A percentile compares a stretch with the other conserved stretches of the same genome.
phyloP scores from a whole-genome alignment of 2,797 vertebrate genomes.

The Protonibea diacanthus region DNA sequence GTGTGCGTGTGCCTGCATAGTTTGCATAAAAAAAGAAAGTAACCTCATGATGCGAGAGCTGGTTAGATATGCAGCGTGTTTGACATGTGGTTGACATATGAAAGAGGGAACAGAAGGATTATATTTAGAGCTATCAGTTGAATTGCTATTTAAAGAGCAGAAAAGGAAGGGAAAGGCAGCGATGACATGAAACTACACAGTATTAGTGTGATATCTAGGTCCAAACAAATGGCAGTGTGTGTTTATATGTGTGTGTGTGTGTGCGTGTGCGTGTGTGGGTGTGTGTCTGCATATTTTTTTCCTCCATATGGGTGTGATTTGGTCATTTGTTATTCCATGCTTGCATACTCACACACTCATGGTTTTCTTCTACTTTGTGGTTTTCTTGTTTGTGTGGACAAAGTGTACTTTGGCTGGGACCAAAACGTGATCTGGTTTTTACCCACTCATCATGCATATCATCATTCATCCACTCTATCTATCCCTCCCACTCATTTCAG shows the following conservation, averaged over 20 bases:
- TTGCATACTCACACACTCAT: constrained; percentile 56
- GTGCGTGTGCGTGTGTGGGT: constrained; percentile 35
- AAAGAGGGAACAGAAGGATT: constrained; percentile 39
- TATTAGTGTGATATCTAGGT: neutral
- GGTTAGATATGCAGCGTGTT: constrained; percentile 11
- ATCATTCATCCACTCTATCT: constrained; percentile 2
- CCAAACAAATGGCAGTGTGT: constrained; percentile 21
- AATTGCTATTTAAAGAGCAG: constrained; percentile 59
- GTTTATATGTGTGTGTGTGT: constrained; percentile 23
- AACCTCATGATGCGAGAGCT: constrained; percentile 19
- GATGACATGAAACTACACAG: constrained; percentile 23
- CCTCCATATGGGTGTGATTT: constrained; percentile 59
- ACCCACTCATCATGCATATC: neutral
- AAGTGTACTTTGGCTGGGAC: constrained; percentile 53
- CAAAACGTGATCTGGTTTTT: constrained; percentile 34
- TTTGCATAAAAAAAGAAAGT: constrained; percentile 23
- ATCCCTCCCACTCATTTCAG: neutral
- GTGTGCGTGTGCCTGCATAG: constrained; percentile 4
- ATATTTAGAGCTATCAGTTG: constrained; percentile 53
- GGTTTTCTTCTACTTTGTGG: constrained; percentile 62
- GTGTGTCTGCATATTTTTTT: constrained; percentile 45
- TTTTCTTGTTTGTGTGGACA: constrained; percentile 81
- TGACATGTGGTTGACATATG: constrained; percentile 39
- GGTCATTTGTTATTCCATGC: constrained; percentile 62
- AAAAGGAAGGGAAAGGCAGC: constrained; percentile 31